Conservation (phyloP, 1,140 invertebrate genomes). For the Hyphantria cunea region DNA sequence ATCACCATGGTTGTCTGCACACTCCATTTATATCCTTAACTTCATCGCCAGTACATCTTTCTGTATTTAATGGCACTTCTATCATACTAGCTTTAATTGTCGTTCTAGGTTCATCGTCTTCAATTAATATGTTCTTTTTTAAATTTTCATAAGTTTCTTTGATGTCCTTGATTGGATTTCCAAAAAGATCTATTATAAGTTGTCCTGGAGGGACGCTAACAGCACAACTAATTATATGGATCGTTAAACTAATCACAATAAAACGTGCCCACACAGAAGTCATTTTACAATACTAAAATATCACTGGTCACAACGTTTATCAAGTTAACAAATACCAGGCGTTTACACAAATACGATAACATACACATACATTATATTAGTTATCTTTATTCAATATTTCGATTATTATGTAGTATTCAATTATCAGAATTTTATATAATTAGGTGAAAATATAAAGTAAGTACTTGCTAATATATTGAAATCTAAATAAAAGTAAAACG, state of each 20-base stretch:
- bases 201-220: conserved; percentile 41
- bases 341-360: conserved; percentile 36
- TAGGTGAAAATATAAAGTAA: not conserved
- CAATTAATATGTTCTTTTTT: conserved; percentile 2
- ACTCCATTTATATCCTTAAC: conserved; percentile 58
- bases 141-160: conserved; percentile 32
- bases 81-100: conserved; percentile 48
- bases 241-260: conserved; percentile 55
- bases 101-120: not conserved
- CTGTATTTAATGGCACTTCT: conserved; percentile 56
- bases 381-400: conserved; percentile 25
- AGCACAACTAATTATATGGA: conserved; percentile 46
- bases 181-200: conserved; percentile 55
- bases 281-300: conserved; percentile 55
- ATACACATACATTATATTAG: conserved; percentile 16
- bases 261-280: conserved; percentile 55
- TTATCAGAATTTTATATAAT: conserved; percentile 9
- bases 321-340: conserved; percentile 36
- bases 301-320: conserved; percentile 48
- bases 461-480: too few relatives aligned
- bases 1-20: conserved; percentile 64
- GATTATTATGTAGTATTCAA: conserved; percentile 11
- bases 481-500: too few relatives aligned
- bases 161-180: conserved; percentile 63
- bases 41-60: conserved; percentile 43